phyloP scores from a whole-genome alignment of 2,797 vertebrate species.

The Echeneis naucrates region DNA sequence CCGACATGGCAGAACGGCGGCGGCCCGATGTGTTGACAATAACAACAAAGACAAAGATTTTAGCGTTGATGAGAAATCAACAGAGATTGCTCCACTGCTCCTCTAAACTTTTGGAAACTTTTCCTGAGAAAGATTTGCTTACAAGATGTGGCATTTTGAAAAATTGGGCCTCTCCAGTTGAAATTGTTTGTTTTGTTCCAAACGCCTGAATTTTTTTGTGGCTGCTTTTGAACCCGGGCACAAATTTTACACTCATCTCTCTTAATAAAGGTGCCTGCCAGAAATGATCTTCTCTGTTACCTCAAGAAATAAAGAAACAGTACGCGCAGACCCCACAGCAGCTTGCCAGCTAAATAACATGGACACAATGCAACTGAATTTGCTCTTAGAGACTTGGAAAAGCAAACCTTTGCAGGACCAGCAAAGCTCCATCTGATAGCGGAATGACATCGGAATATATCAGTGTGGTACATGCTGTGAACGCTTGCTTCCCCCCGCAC shows the following conservation, averaged over 20 bases:
- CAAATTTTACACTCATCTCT: not conserved
- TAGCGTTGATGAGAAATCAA: constrained; percentile 27
- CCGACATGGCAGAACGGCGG: constrained; percentile 43
- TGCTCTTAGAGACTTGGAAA: constrained; percentile 45
- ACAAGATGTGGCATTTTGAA: not conserved
- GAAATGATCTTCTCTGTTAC: not conserved
- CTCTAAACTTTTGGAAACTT: constrained; percentile 33
- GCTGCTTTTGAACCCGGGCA: not conserved
- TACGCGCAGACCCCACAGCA: constrained; percentile 7
- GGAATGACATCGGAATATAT: constrained; percentile 59
- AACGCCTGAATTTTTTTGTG: not conserved
- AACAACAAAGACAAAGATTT: constrained; percentile 43
- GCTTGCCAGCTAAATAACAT: constrained; percentile 35
- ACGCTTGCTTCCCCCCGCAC: constrained; percentile 48
- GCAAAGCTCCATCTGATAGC: constrained; percentile 61
- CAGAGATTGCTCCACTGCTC: not conserved
- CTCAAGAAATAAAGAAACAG: constrained; percentile 17
- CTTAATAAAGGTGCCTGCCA: not conserved
- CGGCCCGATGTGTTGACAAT: constrained; percentile 29
- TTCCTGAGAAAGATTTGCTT: constrained; percentile 1
- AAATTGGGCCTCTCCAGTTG: not conserved
- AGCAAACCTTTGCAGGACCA: constrained; percentile 22
- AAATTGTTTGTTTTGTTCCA: not conserved
- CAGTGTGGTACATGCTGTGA: constrained; percentile 57
- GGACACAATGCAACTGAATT: constrained; percentile 42